Base-by-base conservation (phyloP, 2,888 invertebrate genomes). In the Pseudeuparius sepicola region DNA sequence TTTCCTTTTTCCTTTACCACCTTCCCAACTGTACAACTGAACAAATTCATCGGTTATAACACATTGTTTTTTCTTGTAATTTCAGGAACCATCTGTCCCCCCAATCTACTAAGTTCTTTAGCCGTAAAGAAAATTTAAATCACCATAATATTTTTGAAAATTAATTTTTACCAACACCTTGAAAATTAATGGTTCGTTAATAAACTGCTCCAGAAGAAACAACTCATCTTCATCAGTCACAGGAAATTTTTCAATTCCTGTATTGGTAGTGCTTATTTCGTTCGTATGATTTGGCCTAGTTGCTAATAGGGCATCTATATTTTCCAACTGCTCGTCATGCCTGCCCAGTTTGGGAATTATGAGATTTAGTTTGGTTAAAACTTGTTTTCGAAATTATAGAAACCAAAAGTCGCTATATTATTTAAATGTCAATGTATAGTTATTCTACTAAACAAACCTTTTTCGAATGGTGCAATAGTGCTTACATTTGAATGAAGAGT, bases 21-120 rank as follows among this genome's bases (percentile, higher is more conserved):
- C 33, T 15, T 31, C 31, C 31, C 31, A 31, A 14, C 31, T 31
- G 31, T 31, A 31, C 12, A 18, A n/a, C 24, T 31, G 31, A 9
- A 15, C 33, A 25, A 33, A 25, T n/a, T 33, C 33, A 14, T 33
- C 17, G 12, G 14, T 25, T 9, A 33, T 25, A 4, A 33, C 10
- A n/a, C 24, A n/a, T 16, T 33, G 26, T 26, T 33, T 25, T 33
- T 33, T 13, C 24, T 24, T 14, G 31, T 31, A 18, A 31, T 18
- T 31, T 31, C 20, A 16, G 31, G 10, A 14, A 31, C 20, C 31
- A 20, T 31, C 20, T 15, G 14, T 7, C 31, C 31, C 14, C 31
- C 31, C 17, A 31, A 14, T 31, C 31, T 31, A 31, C 31, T 31
- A n/a, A 31, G 31, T 20, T 31, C 31, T 31, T 20, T 31, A 10